A percentile compares a stretch with the other conserved stretches of the same genome.
Evolutionary conservation across 2,797 vertebrate species (phyloP).

Genomic region (Gallinago solitaria): DNA sequence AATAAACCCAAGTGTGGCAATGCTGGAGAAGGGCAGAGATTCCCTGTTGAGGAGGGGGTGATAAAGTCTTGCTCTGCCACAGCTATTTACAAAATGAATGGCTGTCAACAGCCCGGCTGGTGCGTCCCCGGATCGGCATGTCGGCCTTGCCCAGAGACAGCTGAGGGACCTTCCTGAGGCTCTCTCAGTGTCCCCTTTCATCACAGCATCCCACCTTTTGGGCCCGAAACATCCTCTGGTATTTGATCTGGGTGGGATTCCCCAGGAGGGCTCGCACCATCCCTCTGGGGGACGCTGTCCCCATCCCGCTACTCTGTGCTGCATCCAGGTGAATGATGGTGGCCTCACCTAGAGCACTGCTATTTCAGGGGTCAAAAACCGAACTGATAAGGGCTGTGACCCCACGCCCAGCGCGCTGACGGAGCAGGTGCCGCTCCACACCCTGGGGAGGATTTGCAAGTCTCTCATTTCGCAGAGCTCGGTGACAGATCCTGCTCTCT

Average conservation of each 20-base stretch:
- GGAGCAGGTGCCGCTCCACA: conserved; percentile 43
- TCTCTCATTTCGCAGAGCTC: background rate
- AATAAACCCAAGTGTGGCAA: background rate
- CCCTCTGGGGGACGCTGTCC: accelerated
- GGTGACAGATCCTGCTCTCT: background rate
- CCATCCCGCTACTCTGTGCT: background rate
- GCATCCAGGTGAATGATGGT: background rate
- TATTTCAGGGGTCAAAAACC: conserved; percentile 15
- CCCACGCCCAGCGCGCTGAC: background rate
- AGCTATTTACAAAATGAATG: background rate
- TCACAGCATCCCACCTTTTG: background rate
- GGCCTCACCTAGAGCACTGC: background rate
- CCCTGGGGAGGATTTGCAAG: background rate
- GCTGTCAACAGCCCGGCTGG: background rate
- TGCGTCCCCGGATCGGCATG: background rate
- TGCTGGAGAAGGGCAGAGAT: background rate
- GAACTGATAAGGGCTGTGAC: background rate
- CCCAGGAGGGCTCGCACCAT: background rate
- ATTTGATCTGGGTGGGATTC: background rate
- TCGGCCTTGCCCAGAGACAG: background rate
- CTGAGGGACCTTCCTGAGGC: background rate
- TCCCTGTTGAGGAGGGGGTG: background rate
- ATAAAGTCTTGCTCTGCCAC: background rate
- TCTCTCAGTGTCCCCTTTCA: background rate
- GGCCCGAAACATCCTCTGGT: accelerated